Conservation (phyloP, 2,797 vertebrate genomes). For the Pempheris klunzingeri region DNA sequence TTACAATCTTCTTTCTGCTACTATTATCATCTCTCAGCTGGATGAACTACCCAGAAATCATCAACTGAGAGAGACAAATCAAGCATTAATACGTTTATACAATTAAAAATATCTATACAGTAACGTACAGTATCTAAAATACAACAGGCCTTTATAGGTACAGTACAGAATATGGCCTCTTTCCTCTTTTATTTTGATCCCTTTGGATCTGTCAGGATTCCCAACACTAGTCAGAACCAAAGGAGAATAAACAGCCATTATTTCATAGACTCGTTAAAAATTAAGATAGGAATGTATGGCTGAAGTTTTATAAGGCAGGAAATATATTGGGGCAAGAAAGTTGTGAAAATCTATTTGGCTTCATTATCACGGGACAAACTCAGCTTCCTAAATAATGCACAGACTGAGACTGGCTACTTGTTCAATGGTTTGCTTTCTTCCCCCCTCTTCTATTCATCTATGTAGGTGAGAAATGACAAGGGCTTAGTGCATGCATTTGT, state of each 20-base stretch:
- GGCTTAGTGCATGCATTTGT: slow-evolving; percentile 54
- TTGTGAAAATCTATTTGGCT: slow-evolving; percentile 77
- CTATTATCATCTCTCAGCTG: slow-evolving; percentile 47
- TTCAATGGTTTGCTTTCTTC: slow-evolving; percentile 44
- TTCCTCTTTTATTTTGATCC: slow-evolving; percentile 66
- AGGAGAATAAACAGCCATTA: slow-evolving; percentile 61
- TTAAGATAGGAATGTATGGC: slow-evolving; percentile 76
- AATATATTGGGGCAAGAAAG: slow-evolving; percentile 66
- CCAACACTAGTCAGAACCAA: slow-evolving; percentile 53
- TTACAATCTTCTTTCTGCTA: slow-evolving; percentile 76
- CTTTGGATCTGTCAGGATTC: slow-evolving; percentile 65
- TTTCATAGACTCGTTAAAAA: slow-evolving; percentile 56
- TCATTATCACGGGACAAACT: slow-evolving; percentile 58
- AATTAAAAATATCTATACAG: slow-evolving; percentile 82
- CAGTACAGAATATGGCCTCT: slow-evolving; percentile 80
- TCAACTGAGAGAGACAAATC: slow-evolving; percentile 59
- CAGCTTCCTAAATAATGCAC: slow-evolving; percentile 47
- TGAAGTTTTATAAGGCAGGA: slow-evolving; percentile 82
- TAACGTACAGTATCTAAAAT: slow-evolving; percentile 83
- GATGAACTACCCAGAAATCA: slow-evolving; percentile 55
- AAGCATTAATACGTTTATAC: slow-evolving; percentile 80
- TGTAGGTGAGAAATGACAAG: slow-evolving; percentile 38
- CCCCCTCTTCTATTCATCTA: slow-evolving; percentile 35
- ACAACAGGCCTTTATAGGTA: slow-evolving; percentile 76
- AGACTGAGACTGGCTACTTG: slow-evolving; percentile 21